A percentile compares a stretch with the other conserved stretches of the same genome.
Evolutionary conservation across 1,140 invertebrate species (phyloP).

Genomic region (Trichogramma pretiosum): DNA sequence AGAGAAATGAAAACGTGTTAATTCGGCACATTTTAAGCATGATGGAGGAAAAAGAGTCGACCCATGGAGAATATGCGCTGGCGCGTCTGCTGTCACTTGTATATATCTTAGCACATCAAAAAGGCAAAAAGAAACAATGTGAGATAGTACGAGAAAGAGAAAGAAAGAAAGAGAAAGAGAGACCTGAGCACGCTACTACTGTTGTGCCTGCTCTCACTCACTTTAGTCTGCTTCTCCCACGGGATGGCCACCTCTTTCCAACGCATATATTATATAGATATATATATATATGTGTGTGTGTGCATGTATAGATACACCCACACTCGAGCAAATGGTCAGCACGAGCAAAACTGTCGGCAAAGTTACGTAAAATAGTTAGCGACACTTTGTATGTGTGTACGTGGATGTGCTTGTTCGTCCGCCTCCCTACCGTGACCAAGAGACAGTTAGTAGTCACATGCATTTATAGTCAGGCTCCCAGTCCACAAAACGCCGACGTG

Average conservation of each 20-base stretch:
- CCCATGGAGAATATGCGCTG: too few species aligned
- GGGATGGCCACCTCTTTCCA: slow-evolving; percentile 32
- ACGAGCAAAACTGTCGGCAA: slow-evolving; percentile 45
- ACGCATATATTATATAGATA: too few species aligned
- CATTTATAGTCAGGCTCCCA: too few species aligned
- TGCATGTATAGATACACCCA: too few species aligned
- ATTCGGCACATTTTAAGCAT: slow-evolving; percentile 10
- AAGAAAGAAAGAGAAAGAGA: neutral
- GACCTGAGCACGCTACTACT: slow-evolving; percentile 7
- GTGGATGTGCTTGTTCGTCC: neutral
- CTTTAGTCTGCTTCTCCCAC: slow-evolving; percentile 35
- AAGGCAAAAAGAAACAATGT: too few species aligned
- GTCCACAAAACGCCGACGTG: too few species aligned
- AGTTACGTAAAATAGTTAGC: slow-evolving; percentile 50
- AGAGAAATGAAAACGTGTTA: too few species aligned
- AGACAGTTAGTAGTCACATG: too few species aligned
- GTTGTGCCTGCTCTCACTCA: slow-evolving; percentile 26
- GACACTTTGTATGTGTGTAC: slow-evolving; percentile 33
- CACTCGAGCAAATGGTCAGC: slow-evolving; percentile 42
- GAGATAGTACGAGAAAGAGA: neutral
- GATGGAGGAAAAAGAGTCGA: neutral
- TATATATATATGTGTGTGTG: too few species aligned
- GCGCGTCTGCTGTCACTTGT: slow-evolving; percentile 42
- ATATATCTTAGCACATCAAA: slow-evolving; percentile 47
- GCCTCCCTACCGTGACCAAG: neutral